phyloP scores from a whole-genome alignment of 2,113 vertebrate genomes.

The Dicrurus megarhynchus region DNA sequence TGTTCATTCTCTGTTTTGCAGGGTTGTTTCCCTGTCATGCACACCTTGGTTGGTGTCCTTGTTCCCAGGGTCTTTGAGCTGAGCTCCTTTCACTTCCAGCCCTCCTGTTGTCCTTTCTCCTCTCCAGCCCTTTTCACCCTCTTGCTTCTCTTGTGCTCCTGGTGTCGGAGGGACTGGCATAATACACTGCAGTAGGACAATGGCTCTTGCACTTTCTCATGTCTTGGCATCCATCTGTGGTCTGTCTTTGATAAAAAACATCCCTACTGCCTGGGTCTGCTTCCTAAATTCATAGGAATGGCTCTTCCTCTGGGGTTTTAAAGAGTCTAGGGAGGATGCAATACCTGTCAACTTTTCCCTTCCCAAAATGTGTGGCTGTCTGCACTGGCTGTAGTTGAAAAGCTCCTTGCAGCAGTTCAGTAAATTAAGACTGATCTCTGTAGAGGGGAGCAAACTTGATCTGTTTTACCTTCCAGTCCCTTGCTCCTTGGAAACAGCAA shows the following conservation, averaged over 20 bases:
- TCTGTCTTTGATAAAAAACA: not conserved
- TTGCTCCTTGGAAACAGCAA: not conserved
- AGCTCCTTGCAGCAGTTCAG: not conserved
- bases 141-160: not conserved
- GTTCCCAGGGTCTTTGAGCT: not conserved
- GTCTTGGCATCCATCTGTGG: not conserved
- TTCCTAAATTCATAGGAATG: not conserved
- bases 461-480: not conserved
- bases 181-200: not conserved
- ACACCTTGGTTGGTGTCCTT: not conserved
- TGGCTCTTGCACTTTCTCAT: not conserved
- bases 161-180: not conserved
- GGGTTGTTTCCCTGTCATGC: not conserved
- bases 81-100: not conserved
- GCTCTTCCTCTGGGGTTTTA: not conserved
- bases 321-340: not conserved
- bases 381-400: not conserved
- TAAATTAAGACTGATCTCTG: not conserved
- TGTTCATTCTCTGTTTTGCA: not conserved
- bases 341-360: not conserved
- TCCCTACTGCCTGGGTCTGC: not conserved
- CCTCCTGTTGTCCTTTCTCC: not conserved
- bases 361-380: not conserved
- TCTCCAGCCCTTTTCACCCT: not conserved
- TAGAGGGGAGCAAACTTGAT: not conserved